Conservation (phyloP, 2,113 vertebrate genomes). For the Ctenodactylus gundi region DNA sequence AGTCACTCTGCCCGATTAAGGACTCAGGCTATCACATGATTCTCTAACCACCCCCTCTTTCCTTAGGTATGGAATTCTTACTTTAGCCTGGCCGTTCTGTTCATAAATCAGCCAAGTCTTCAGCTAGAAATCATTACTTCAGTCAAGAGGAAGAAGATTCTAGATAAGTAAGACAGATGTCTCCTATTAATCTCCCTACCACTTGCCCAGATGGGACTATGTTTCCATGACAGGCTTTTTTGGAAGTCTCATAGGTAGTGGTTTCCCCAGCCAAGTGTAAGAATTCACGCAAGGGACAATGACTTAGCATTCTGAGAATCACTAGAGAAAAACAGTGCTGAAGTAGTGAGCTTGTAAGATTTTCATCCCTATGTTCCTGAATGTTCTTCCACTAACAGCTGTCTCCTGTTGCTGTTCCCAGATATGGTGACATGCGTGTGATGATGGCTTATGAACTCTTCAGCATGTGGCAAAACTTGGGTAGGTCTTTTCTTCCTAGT, state of each 20-base stretch:
- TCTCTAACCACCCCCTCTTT: not conserved
- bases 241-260: not conserved
- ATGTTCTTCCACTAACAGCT: slow-evolving; percentile 27
- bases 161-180: slow-evolving; percentile 93
- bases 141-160: slow-evolving; percentile 95
- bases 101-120: slow-evolving; percentile 98
- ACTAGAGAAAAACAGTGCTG: not conserved
- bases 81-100: slow-evolving; percentile 96
- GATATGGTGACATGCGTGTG: slow-evolving; percentile 92
- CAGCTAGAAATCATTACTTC: slow-evolving; percentile 93
- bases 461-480: slow-evolving; percentile 94
- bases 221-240: slow-evolving; percentile 12
- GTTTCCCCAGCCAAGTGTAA: not conserved
- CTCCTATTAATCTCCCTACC: slow-evolving; percentile 39
- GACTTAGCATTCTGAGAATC: not conserved
- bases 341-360: not conserved
- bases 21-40: not conserved
- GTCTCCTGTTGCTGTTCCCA: slow-evolving; percentile 70
- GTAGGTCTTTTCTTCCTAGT: slow-evolving; percentile 78
- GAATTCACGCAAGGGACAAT: not conserved
- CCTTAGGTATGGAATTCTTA: slow-evolving; percentile 98
- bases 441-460: slow-evolving; percentile 94
- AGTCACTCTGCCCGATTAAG: slow-evolving; percentile 38
- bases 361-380: not conserved
- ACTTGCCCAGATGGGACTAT: slow-evolving; percentile 48